Evolutionary conservation across 1,140 invertebrate species (phyloP).

Genomic region (Hestina assimilis): DNA sequence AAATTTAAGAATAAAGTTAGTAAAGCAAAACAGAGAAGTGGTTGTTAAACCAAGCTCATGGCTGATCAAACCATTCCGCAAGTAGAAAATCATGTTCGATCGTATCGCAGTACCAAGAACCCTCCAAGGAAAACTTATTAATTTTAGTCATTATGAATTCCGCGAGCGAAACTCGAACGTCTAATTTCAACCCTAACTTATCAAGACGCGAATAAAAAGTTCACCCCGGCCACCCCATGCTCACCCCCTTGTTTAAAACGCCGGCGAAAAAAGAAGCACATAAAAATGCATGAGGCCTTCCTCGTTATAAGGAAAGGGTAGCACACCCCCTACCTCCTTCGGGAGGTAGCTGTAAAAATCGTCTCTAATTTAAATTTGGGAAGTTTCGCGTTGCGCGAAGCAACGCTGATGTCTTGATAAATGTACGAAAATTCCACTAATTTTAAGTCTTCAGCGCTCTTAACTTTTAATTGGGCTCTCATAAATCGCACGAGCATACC

Average conservation of each 20-base stretch:
- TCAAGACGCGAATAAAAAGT: conserved; percentile 79
- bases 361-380: conserved; percentile 79
- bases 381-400: conserved; percentile 72
- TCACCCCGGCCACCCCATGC: conserved; percentile 66
- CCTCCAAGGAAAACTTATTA: conserved; percentile 77
- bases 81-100: conserved; percentile 31
- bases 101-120: conserved; percentile 50
- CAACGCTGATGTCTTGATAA: conserved; percentile 77
- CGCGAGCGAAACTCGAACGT: conserved; percentile 78
- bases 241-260: conserved; percentile 79
- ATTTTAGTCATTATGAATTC: conserved; percentile 78
- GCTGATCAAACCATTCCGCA: conserved; percentile 8
- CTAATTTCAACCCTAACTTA: conserved; percentile 79
- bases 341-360: conserved; percentile 77
- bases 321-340: conserved; percentile 56
- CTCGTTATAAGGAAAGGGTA: conserved; percentile 80
- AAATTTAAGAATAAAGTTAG: no score
- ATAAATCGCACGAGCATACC: conserved; percentile 58
- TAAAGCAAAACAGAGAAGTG: neutral
- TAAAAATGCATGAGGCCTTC: conserved; percentile 80
- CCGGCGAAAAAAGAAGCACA: conserved; percentile 80
- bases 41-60: neutral
- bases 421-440: conserved; percentile 74
- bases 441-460: conserved; percentile 69
- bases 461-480: conserved; percentile 74